Conservation (phyloP, 2,888 invertebrate genomes). For the Altica lythri region DNA sequence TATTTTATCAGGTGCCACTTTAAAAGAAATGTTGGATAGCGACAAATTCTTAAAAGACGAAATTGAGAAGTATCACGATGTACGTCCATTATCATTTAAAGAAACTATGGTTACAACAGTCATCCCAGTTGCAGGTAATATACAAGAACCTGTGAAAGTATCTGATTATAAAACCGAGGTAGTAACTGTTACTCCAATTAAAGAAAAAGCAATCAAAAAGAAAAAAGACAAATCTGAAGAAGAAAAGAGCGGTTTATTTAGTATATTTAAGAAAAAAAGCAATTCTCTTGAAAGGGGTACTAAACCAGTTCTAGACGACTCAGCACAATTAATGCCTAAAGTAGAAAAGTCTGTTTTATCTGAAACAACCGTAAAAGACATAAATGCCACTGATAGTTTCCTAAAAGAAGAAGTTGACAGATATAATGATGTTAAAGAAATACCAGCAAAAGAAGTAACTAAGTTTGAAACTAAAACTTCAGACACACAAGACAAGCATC, state of each 20-base stretch:
- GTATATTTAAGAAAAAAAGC: constrained; percentile 31
- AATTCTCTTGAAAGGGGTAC: constrained; percentile 8
- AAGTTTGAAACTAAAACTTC: constrained; percentile 8
- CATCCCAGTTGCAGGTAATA: no score
- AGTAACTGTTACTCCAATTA: no score
- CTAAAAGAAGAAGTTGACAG: constrained; percentile 40
- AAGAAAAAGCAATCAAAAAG: neutral
- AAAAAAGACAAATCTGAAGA: constrained; percentile 11
- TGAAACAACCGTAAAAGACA: neutral
- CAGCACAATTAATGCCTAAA: no score
- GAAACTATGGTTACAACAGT: no score
- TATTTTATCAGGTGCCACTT: no score
- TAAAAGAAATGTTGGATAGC: no score
- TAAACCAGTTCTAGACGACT: no score
- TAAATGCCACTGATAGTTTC: constrained; percentile 29
- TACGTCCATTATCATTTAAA: no score
- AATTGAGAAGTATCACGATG: no score
- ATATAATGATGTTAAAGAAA: constrained; percentile 37
- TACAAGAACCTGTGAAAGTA: no score
- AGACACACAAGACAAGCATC: neutral
- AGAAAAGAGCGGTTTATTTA: constrained; percentile 15
- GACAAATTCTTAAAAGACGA: no score
- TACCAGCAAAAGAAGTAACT: constrained; percentile 4
- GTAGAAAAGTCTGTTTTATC: constrained; percentile 6
- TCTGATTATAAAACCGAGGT: no score